These are phyloP conservation scores for Watersipora subatra DNA, from an alignment of 1,140 invertebrate genomes.

Conservation along the genomic window DNA sequence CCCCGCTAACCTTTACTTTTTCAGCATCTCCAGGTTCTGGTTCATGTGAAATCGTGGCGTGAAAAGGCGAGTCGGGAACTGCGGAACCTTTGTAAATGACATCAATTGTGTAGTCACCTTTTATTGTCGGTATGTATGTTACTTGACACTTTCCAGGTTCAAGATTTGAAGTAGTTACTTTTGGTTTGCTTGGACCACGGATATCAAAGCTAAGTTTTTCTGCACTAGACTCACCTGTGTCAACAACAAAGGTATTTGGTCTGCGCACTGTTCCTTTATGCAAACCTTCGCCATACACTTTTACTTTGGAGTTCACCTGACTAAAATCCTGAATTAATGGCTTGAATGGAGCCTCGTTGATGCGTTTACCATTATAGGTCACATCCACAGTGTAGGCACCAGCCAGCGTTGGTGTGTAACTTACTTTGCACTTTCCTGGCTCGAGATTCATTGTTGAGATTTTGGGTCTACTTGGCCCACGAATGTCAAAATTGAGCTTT, in stretches of 20 bases:
- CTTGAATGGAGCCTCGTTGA: not conserved
- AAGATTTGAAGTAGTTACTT: conserved; percentile 65
- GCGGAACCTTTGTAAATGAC: conserved; percentile 59
- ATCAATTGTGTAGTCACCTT: conserved; percentile 87
- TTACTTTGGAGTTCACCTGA: not conserved
- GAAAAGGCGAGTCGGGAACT: conserved; percentile 38
- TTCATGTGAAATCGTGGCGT: conserved; percentile 43
- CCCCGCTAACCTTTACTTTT: conserved; percentile 80
- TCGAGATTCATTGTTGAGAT: not conserved
- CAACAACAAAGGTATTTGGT: conserved; percentile 69
- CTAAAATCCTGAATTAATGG: not conserved
- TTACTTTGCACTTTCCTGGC: not conserved
- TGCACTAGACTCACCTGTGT: conserved; percentile 82
- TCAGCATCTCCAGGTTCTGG: conserved; percentile 69
- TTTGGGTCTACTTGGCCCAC: not conserved
- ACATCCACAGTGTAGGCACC: not conserved
- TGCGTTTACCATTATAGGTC: not conserved
- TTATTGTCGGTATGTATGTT: conserved; percentile 54
- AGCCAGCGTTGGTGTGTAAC: not conserved
- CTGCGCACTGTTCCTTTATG: not conserved
- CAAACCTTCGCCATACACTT: not conserved
- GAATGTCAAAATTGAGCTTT: not conserved
- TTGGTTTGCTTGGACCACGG: conserved; percentile 87
- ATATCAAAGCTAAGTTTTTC: conserved; percentile 83
- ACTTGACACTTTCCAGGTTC: conserved; percentile 60